Conservation (phyloP, 1,140 invertebrate species). For the Tyrophagus putrescentiae region DNA sequence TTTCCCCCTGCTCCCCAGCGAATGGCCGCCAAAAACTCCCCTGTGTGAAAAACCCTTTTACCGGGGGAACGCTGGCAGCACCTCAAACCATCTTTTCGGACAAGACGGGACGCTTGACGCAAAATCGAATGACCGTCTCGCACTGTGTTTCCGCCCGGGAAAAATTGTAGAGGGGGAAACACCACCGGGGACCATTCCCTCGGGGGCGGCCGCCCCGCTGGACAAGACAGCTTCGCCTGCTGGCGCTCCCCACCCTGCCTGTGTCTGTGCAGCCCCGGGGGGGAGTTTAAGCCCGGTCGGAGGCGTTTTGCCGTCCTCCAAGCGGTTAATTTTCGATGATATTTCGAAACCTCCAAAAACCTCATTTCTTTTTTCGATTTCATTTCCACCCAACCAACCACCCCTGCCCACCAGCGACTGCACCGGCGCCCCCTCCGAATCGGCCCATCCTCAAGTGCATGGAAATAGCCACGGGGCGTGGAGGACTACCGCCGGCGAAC, state of each 20-base stretch:
- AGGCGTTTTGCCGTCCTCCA: slow-evolving; percentile 20
- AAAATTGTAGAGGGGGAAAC: slow-evolving; percentile 90
- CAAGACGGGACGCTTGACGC: slow-evolving; percentile 87
- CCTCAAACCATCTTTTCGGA: slow-evolving; percentile 94
- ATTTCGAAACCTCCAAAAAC: too few species aligned
- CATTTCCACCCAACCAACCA: neutral
- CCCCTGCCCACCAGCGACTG: slow-evolving; percentile 24
- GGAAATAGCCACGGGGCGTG: slow-evolving; percentile 31
- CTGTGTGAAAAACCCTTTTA: slow-evolving; percentile 92
- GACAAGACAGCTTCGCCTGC: slow-evolving; percentile 61
- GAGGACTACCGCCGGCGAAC: slow-evolving; percentile 26
- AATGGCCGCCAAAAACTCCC: slow-evolving; percentile 92
- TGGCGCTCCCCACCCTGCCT: too few species aligned
- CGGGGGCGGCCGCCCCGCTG: slow-evolving; percentile 30
- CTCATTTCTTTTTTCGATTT: too few species aligned
- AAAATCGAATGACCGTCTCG: slow-evolving; percentile 91
- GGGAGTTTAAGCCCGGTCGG: slow-evolving; percentile 86
- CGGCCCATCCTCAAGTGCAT: slow-evolving; percentile 34
- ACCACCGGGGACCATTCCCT: slow-evolving; percentile 55
- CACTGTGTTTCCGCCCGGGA: slow-evolving; percentile 97
- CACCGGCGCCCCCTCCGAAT: slow-evolving; percentile 33
- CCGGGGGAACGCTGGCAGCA: slow-evolving; percentile 86
- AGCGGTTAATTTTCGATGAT: slow-evolving; percentile 16
- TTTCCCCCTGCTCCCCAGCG: slow-evolving; percentile 50
- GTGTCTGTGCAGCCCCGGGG: slow-evolving; percentile 94